Evolutionary conservation across 2,888 invertebrate genomes (phyloP), one percentile per base, ranked within the genome.

Genomic region (Plagodis pulveraria): DNA sequence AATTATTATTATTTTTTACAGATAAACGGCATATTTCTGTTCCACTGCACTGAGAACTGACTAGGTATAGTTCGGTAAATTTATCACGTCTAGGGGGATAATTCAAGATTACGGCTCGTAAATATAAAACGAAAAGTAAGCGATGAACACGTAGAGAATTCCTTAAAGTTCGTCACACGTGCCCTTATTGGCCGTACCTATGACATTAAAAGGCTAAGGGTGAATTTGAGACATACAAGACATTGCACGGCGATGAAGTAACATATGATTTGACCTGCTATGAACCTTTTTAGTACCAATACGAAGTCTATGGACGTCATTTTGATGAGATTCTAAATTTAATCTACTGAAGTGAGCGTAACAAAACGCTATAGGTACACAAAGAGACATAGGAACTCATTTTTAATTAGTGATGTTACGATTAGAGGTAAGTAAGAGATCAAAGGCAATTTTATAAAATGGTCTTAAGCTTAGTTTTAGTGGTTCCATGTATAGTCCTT

Each of bases 41-140:
- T 22, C 22, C 22, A 22, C 63, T 60, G 51, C 58, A 58, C 50
- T 4, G 36, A 36, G 36, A 36, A 7, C 50, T 36, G 36, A 36
- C 7, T 7, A 1, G 36, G 36, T 7, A 36, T 36, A 36, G 6
- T 36, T 36, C 8, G 36, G 36, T 74, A 77, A 74, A 74, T 68
- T 70, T 76, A 76, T 80, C 80, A 80, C 81, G 80, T 80, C 73
- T 71, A 59, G 69, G 73, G 64, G 69, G 75, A 80, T 77, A 76
- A 81, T 80, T 74, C 71, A 74, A 77, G 78, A 78, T 79, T 78
- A 76, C 76, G 72, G 65, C 66, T 72, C 67, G 73, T 69, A 76
- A 80, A 79, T 75, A 67, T 72, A 73, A 75, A 76, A 77, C 75
- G 74, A 78, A 76, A 76, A 73, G 72, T 70, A 61, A 69, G 71